phyloP scores from a whole-genome alignment of 2,797 vertebrate species.

The Anniella stebbinsi region DNA sequence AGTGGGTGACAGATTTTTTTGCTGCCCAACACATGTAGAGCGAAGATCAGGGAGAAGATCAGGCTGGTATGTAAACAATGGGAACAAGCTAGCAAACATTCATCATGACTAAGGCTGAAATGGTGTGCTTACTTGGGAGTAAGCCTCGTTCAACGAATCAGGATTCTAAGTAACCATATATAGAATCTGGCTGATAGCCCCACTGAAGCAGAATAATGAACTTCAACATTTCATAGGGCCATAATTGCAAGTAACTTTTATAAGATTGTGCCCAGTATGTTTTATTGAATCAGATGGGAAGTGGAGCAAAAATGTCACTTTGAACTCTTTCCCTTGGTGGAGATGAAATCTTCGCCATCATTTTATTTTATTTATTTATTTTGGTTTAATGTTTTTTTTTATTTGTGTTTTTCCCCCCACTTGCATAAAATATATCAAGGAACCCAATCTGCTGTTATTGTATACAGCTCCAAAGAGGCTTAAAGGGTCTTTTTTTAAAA shows the following conservation, averaged over 20 bases:
- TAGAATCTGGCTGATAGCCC: background rate
- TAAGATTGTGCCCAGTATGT: conserved; percentile 6
- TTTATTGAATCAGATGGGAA: conserved; percentile 25
- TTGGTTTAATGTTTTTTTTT: conserved; percentile 62
- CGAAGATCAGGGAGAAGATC: background rate
- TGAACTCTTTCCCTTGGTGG: conserved; percentile 64
- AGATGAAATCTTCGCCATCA: conserved; percentile 46
- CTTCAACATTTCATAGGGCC: background rate
- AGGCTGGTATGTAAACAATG: background rate
- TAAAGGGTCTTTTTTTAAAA: conserved; percentile 50
- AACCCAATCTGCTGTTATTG: conserved; percentile 59
- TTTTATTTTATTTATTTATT: conserved; percentile 72
- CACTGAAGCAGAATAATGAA: background rate
- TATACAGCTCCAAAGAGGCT: conserved; percentile 60
- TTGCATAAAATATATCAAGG: conserved; percentile 64
- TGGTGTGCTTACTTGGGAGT: background rate
- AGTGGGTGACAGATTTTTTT: background rate
- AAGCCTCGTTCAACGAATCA: background rate
- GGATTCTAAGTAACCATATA: background rate
- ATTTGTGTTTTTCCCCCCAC: conserved; percentile 55
- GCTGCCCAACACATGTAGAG: no score
- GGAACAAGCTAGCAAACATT: background rate
- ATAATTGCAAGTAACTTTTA: conserved; percentile 1
- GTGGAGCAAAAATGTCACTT: conserved; percentile 54
- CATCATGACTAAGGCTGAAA: background rate